Percentiles rank a stretch among this genome's conserved stretches.
Evolutionary conservation across 2,888 invertebrate species (phyloP).

Genomic region (Rhabditophanes sp.): DNA sequence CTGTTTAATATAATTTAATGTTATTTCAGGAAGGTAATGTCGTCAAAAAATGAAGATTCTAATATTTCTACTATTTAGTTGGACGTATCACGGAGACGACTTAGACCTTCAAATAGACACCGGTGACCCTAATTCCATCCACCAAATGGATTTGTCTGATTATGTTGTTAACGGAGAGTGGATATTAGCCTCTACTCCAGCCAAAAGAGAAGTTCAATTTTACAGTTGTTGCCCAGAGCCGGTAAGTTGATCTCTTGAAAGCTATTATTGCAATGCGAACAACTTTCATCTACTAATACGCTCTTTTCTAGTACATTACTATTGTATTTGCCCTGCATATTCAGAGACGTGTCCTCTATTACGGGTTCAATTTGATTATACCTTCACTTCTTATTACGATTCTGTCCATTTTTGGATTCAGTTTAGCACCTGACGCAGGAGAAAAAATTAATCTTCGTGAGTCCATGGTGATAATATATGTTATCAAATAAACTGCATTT

Average conservation of each 20-base stretch:
- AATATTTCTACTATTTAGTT: slow-evolving; percentile 65
- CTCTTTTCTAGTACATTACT: slow-evolving; percentile 26
- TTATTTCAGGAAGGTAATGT: too few species aligned
- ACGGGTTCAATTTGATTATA: slow-evolving; percentile 97
- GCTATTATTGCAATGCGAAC: not conserved
- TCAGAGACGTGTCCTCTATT: slow-evolving; percentile 85
- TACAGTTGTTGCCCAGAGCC: slow-evolving; percentile 68
- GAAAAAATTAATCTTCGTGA: slow-evolving; percentile 93
- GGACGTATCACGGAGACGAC: slow-evolving; percentile 82
- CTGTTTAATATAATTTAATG: too few species aligned
- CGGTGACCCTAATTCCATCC: slow-evolving; percentile 13
- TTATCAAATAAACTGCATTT: too few species aligned
- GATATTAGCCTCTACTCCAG: slow-evolving; percentile 42
- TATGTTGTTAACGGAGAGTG: slow-evolving; percentile 34
- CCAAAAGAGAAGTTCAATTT: slow-evolving; percentile 36
- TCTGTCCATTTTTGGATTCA: slow-evolving; percentile 93
- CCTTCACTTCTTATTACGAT: slow-evolving; percentile 95
- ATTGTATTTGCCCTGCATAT: slow-evolving; percentile 74
- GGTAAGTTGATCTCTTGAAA: slow-evolving; percentile 69
- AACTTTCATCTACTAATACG: not conserved
- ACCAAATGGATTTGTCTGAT: slow-evolving; percentile 30
- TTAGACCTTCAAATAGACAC: slow-evolving; percentile 58
- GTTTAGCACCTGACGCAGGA: slow-evolving; percentile 92
- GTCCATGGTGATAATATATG: not conserved
- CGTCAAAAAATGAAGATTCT: not conserved